A percentile compares a stretch with the other conserved stretches of the same genome.
These are phyloP conservation scores for Xenus cinereus DNA, from an alignment of 2,113 vertebrate species.

Conservation along the genomic window DNA sequence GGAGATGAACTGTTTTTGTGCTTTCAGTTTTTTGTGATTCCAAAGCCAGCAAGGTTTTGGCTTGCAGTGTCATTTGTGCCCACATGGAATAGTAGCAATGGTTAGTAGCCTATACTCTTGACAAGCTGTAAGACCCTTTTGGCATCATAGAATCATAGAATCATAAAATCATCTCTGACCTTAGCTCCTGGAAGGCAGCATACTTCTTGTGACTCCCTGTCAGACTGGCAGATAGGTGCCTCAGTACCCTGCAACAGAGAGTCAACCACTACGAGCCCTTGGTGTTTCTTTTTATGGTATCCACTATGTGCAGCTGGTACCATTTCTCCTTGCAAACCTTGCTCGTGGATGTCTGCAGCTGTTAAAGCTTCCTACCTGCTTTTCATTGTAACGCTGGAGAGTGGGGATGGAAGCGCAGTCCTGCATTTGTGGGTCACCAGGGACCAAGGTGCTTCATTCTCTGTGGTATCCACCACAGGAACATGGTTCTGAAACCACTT, in stretches of 20 bases:
- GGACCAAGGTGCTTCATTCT: background rate
- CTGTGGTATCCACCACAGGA: rapidly evolving
- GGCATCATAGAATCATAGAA: too few relatives aligned
- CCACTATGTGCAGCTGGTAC: background rate
- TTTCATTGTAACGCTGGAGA: background rate
- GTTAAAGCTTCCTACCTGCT: background rate
- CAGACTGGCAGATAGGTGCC: rapidly evolving
- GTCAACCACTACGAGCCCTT: rapidly evolving
- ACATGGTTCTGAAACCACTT: background rate
- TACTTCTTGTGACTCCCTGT: too few relatives aligned
- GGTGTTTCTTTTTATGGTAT: rapidly evolving
- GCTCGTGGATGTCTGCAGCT: rapidly evolving
- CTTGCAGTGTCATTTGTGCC: background rate
- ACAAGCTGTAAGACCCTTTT: background rate
- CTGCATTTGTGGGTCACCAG: background rate
- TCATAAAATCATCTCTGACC: background rate
- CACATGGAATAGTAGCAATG: background rate
- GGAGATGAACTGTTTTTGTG: background rate
- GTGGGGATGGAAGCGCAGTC: background rate
- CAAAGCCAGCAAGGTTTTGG: background rate
- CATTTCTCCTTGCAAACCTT: background rate
- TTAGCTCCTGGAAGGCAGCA: background rate
- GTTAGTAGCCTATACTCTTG: background rate
- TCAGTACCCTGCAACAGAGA: background rate
- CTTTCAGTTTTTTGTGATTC: background rate